Conservation (phyloP, 2,797 vertebrate genomes). For the Podarcis siculus region DNA sequence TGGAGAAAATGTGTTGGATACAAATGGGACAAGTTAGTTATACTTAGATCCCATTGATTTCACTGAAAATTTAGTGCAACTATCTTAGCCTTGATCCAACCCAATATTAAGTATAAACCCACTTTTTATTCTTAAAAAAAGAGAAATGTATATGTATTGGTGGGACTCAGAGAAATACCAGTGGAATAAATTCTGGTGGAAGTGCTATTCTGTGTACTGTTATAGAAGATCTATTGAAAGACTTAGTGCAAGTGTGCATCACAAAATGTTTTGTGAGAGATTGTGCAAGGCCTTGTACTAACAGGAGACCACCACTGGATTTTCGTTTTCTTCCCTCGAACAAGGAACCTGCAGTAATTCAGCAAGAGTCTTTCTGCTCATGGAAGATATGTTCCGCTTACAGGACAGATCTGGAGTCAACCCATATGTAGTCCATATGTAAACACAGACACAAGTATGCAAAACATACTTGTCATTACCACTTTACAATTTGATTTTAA, state of each 20-base stretch:
- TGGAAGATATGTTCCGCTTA: too few relatives aligned
- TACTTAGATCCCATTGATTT: background rate
- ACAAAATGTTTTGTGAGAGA: background rate
- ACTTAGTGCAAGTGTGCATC: background rate
- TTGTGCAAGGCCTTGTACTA: background rate
- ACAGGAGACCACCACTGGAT: background rate
- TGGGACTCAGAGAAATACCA: background rate
- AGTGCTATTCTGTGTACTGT: background rate
- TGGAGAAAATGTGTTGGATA: background rate
- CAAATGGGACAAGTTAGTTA: background rate
- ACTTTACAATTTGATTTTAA: background rate
- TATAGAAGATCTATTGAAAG: background rate
- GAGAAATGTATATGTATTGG: background rate
- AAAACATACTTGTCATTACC: background rate
- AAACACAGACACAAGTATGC: background rate
- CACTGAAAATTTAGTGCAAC: background rate
- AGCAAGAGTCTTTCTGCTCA: background rate
- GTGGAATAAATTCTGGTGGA: background rate
- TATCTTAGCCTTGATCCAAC: background rate
- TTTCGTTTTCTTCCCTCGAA: background rate
- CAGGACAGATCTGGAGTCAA: background rate
- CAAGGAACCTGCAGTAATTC: background rate
- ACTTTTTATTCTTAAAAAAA: background rate
- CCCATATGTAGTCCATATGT: background rate
- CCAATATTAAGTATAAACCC: background rate